Percentiles rank a stretch among this genome's conserved stretches.
phyloP scores from a whole-genome alignment of 2,888 invertebrate species.

The Tridacna crocea region DNA sequence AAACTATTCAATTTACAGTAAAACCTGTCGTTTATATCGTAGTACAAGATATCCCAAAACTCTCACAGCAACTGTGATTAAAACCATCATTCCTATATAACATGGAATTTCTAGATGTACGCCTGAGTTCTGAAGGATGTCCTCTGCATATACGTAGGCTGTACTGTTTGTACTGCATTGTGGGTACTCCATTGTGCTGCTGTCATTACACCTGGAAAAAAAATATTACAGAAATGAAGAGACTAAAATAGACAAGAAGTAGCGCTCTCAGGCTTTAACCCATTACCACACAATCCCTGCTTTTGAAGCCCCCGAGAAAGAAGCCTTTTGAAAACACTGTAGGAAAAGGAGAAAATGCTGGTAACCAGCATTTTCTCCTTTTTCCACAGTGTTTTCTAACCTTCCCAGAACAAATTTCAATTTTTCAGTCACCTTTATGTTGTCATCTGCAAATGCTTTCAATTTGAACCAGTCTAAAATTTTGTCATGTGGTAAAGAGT shows the following conservation, averaged over 20 bases:
- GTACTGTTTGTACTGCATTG: constrained; percentile 56
- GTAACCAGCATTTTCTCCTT: too few species aligned
- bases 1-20: neutral
- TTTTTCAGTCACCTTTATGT: too few species aligned
- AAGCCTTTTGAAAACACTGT: too few species aligned
- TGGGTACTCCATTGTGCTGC: constrained; percentile 45
- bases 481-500: too few species aligned
- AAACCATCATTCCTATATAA: constrained; percentile 51
- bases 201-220: constrained; percentile 62
- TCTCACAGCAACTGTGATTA: constrained; percentile 45
- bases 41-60: constrained; percentile 15
- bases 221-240: neutral
- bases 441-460: too few species aligned
- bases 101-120: constrained; percentile 54
- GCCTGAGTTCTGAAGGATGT: constrained; percentile 57
- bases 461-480: too few species aligned
- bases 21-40: constrained; percentile 35
- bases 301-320: too few species aligned
- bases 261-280: too few species aligned
- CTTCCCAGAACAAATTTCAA: too few species aligned
- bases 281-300: neutral
- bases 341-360: too few species aligned
- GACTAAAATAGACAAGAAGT: neutral
- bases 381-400: too few species aligned
- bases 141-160: constrained; percentile 45